Evolutionary conservation across 2,888 invertebrate species (phyloP), one percentile per base, ranked within the genome.

Genomic region (Lasioglossum villosulum): DNA sequence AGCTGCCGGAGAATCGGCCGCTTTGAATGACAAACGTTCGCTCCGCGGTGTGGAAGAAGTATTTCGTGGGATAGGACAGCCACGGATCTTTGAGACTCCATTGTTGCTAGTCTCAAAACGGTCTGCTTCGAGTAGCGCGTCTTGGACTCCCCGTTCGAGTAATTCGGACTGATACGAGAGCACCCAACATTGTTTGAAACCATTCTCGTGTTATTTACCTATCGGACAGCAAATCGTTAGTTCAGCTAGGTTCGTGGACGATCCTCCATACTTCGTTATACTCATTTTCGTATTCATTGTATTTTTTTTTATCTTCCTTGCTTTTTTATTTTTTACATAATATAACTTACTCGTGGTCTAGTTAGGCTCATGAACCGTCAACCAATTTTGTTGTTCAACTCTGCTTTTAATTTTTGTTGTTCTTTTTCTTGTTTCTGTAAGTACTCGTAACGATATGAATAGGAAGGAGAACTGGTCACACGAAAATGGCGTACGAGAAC

Each of bases 1-100:
- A 52, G 59, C 63, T 30, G 30, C 23, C 19, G 39, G 66, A n/a
- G 85, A 85, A 80, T 80, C 85, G 84, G 81, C 74, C 80, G 77
- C 78, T 86, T 86, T 86, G 80, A 86, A 86, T 86, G 86, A 86
- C 78, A 81, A 86, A 86, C 86, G 78, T 75, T 77, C 45, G 86
- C 75, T 80, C 48, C 48, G 45, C 56, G 73, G 80, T 59, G 48
- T 76, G 75, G 73, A 23, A 80, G 80, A 68, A 59, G 73, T 63
- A 56, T 78, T 84, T 45, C 84, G 37, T 52, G 75, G 63, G 75
- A 78, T n/a, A 66, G 42, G 63, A 42, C 23, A 56, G 45, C 42
- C 63, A 34, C 52, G 59, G 48, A 63, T 59, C 70, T 27, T 79
- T 16, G 70, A 19, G 42, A 19, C 48, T 42, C 27, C 37, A 74